Evolutionary conservation across 2,888 invertebrate genomes (phyloP).

Genomic region (Gerris lacustris): DNA sequence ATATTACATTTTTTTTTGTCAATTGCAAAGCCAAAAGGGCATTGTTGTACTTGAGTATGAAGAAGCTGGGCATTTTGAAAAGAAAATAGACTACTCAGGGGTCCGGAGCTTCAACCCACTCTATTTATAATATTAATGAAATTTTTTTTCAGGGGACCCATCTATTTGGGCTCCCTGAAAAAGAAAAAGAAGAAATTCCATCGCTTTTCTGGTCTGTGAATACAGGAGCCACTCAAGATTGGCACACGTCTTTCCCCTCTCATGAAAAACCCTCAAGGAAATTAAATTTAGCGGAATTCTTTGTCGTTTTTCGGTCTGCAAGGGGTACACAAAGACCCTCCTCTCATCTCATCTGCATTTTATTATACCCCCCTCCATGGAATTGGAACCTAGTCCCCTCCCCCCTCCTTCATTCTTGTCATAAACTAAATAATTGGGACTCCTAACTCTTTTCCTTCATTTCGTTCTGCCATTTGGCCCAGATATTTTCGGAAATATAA

Average conservation of each 20-base stretch:
- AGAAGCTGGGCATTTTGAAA: too few species aligned
- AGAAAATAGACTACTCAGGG: too few species aligned
- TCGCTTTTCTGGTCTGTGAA: too few species aligned
- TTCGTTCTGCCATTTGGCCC: too few species aligned
- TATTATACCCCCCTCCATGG: background rate
- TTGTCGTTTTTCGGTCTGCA: background rate
- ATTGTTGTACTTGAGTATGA: too few species aligned
- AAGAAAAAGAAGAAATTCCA: too few species aligned
- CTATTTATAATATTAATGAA: constrained; percentile 3
- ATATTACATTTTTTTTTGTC: too few species aligned
- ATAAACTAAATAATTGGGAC: background rate
- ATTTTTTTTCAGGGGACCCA: background rate
- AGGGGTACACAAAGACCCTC: background rate
- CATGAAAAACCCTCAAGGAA: background rate
- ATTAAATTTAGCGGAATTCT: constrained; percentile 5
- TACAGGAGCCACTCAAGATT: background rate
- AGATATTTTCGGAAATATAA: too few species aligned
- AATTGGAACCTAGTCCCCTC: background rate
- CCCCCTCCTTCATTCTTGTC: background rate
- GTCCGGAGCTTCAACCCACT: background rate
- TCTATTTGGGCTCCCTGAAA: too few species aligned
- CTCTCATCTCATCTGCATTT: background rate
- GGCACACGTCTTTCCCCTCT: background rate
- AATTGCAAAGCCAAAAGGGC: too few species aligned
- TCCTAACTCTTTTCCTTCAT: too few species aligned